phyloP scores from a whole-genome alignment of 2,888 invertebrate genomes.

The Dryomyza anilis region DNA sequence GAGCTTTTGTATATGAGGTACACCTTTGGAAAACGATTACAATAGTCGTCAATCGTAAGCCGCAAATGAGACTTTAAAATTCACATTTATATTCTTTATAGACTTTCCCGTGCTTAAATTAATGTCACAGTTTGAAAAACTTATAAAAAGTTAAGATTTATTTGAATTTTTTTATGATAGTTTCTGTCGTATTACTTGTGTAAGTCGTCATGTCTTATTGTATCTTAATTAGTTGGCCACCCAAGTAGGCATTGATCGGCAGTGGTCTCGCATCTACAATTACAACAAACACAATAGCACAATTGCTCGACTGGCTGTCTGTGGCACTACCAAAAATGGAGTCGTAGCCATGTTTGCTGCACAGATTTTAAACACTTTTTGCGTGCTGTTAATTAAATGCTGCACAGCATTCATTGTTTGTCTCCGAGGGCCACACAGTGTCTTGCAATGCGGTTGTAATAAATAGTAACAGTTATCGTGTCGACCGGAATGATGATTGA shows the following conservation, averaged over 20 bases:
- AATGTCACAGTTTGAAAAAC: no score
- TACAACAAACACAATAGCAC: slow-evolving; percentile 1
- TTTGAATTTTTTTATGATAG: neutral
- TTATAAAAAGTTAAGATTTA: no score
- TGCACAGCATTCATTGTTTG: neutral
- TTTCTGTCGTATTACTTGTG: neutral
- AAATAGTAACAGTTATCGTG: slow-evolving; percentile 39
- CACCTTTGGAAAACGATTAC: no score
- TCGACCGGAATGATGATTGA: slow-evolving; percentile 42
- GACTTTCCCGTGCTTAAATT: no score
- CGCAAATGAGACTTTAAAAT: no score
- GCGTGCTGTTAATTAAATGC: slow-evolving; percentile 39
- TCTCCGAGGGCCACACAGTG: slow-evolving; percentile 5
- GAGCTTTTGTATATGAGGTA: neutral
- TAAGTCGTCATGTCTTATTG: neutral
- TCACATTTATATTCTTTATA: no score
- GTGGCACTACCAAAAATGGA: slow-evolving; percentile 21
- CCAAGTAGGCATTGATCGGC: neutral
- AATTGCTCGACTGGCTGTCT: slow-evolving; percentile 1
- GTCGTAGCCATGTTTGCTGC: neutral
- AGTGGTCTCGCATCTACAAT: neutral
- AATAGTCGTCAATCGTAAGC: no score
- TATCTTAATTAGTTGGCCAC: slow-evolving; percentile 20
- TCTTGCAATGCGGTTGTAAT: neutral
- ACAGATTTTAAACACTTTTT: slow-evolving; percentile 27